phyloP scores from a whole-genome alignment of 2,113 vertebrate species.

The Brevimyrus niger region DNA sequence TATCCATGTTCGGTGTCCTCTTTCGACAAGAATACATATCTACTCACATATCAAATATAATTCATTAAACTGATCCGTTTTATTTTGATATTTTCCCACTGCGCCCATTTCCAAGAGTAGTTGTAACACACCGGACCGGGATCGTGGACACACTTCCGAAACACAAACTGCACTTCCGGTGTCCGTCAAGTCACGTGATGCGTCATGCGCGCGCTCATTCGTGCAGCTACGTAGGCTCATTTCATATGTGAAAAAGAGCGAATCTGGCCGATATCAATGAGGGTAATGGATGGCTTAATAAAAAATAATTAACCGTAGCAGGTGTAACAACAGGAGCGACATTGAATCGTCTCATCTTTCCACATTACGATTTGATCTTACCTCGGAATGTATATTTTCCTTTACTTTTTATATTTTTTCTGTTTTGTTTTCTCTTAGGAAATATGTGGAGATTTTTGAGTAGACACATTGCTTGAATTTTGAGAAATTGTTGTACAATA shows the following conservation, averaged over 20 bases:
- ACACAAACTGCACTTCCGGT: not conserved
- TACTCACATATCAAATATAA: not conserved
- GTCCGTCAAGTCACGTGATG: not conserved
- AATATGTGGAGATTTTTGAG: not conserved
- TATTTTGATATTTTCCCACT: not conserved
- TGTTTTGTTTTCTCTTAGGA: not conserved
- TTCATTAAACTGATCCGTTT: not conserved
- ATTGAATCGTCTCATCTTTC: not conserved
- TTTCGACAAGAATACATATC: conserved; percentile 15
- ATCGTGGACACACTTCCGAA: conserved; percentile 6
- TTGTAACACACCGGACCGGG: conserved; percentile 16
- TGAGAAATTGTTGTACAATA: not conserved
- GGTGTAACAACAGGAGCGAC: not conserved
- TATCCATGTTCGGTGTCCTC: conserved; percentile 38
- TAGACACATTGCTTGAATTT: not conserved
- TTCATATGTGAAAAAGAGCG: not conserved
- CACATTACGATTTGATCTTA: not conserved
- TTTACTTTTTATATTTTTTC: not conserved
- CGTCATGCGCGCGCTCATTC: not conserved
- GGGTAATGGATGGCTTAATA: not conserved
- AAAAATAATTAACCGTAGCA: not conserved
- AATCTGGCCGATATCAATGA: not conserved
- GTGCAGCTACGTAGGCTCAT: not conserved
- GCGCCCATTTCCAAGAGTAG: not conserved
- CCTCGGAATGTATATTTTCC: not conserved